These are phyloP conservation scores for Bombus fervidus DNA, from an alignment of 1,140 invertebrate species.

Conservation along the genomic window DNA sequence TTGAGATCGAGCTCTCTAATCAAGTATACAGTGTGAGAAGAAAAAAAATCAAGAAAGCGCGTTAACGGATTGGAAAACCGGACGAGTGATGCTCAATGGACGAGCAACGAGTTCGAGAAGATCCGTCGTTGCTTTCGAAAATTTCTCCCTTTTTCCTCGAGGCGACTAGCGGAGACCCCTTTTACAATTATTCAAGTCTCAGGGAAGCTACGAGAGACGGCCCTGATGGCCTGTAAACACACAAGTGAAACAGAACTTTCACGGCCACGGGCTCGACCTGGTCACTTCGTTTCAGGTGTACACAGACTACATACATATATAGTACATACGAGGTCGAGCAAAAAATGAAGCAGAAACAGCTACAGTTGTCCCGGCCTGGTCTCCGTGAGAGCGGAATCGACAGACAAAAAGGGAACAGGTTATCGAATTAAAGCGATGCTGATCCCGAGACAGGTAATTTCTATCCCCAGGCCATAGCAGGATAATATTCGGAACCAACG, in stretches of 20 bases:
- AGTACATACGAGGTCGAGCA: conserved; percentile 49
- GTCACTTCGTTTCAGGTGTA: conserved; percentile 58
- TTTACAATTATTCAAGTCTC: background rate
- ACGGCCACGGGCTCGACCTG: conserved; percentile 76
- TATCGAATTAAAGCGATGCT: conserved; percentile 75
- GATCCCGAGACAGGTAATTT: conserved; percentile 64
- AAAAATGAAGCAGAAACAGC: conserved; percentile 58
- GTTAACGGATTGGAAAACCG: background rate
- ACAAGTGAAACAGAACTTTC: conserved; percentile 74
- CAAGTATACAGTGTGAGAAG: background rate
- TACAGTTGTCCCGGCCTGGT: conserved; percentile 20
- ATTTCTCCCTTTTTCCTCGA: conserved; percentile 66
- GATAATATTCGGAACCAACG: conserved; percentile 53
- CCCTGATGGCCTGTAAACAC: conserved; percentile 52
- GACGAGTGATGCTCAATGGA: background rate
- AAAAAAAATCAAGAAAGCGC: background rate
- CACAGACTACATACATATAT: background rate
- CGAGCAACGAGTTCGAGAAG: conserved; percentile 25
- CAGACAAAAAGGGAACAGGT: conserved; percentile 75
- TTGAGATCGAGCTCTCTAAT: conserved; percentile 17
- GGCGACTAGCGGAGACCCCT: conserved; percentile 9
- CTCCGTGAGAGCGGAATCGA: conserved; percentile 67
- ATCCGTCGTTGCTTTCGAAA: conserved; percentile 62
- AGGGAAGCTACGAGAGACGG: conserved; percentile 28
- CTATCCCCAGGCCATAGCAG: conserved; percentile 60